Evolutionary conservation across 2,888 invertebrate species (phyloP).

Genomic region (Lasioglossum vierecki): DNA sequence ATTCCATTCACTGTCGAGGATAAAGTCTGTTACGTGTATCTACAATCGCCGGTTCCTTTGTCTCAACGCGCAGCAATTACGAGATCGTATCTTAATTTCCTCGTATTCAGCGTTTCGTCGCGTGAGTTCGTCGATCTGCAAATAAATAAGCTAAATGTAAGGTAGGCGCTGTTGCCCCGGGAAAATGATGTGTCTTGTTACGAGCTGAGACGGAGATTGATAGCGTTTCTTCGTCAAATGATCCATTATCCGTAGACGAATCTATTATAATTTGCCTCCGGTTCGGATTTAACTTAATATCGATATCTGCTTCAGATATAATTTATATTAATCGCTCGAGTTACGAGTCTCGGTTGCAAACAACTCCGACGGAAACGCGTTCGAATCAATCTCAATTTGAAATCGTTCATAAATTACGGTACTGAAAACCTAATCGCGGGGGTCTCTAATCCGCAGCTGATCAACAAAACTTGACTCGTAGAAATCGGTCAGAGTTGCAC

Average conservation of each 20-base stretch:
- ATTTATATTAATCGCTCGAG: not conserved
- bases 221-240: not conserved
- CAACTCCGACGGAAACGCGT: not conserved
- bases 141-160: not conserved
- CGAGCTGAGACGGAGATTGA: not conserved
- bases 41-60: conserved; percentile 12
- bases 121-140: conserved; percentile 11
- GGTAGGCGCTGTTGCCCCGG: not conserved
- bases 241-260: not conserved
- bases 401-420: not conserved
- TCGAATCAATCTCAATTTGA: not conserved
- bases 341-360: not conserved
- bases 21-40: conserved; percentile 7
- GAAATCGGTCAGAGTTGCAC: not conserved
- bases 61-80: conserved; percentile 9
- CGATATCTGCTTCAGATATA: not conserved
- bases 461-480: not conserved
- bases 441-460: not conserved
- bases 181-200: conserved; percentile 5
- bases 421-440: not conserved
- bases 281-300: conserved; percentile 6
- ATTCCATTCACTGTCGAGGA: conserved; percentile 9
- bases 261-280: conserved; percentile 3
- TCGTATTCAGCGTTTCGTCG: conserved; percentile 13
- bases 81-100: conserved; percentile 18